These are phyloP conservation scores for Hippocampus abdominalis DNA, from an alignment of 2,113 vertebrate genomes.

Conservation along the genomic window DNA sequence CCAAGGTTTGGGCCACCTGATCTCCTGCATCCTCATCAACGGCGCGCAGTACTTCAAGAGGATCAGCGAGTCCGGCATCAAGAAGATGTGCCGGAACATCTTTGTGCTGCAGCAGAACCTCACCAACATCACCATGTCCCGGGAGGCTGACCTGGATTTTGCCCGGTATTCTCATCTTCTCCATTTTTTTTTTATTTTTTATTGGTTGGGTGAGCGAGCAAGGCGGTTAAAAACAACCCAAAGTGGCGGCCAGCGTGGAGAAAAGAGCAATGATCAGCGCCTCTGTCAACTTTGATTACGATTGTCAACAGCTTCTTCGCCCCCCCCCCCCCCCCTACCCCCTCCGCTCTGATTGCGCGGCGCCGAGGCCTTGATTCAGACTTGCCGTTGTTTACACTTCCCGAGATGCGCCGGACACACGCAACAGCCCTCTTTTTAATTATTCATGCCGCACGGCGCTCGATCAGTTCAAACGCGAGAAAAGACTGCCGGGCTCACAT, in stretches of 20 bases:
- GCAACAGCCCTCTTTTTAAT: not conserved
- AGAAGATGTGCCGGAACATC: slow-evolving; percentile 99
- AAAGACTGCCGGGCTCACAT: not conserved
- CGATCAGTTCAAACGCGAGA: no score
- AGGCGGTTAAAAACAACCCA: not conserved
- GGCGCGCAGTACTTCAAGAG: slow-evolving; percentile 98
- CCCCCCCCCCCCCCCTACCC: slow-evolving; percentile 23
- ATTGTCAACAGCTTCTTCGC: slow-evolving; percentile 43
- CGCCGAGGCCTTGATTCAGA: slow-evolving; percentile 70
- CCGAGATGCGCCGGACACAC: slow-evolving; percentile 52
- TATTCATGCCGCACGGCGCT: not conserved
- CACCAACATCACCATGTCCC: slow-evolving; percentile 99
- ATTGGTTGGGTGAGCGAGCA: not conserved
- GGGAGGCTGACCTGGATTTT: slow-evolving; percentile 94
- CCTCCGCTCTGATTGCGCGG: slow-evolving; percentile 52
- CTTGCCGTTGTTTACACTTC: slow-evolving; percentile 69
- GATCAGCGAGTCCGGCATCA: slow-evolving; percentile 97
- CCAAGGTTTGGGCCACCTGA: slow-evolving; percentile 90
- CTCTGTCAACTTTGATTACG: slow-evolving; percentile 64
- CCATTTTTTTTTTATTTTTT: not conserved
- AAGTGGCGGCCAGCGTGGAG: slow-evolving; percentile 35
- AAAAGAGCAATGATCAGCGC: slow-evolving; percentile 55
- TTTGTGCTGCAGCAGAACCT: slow-evolving; percentile 98
- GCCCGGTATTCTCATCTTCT: slow-evolving; percentile 78
- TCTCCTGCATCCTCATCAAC: slow-evolving; percentile 97